Evolutionary conservation across 2,888 invertebrate genomes (phyloP).

Genomic region (Patella ulyssiponensis): DNA sequence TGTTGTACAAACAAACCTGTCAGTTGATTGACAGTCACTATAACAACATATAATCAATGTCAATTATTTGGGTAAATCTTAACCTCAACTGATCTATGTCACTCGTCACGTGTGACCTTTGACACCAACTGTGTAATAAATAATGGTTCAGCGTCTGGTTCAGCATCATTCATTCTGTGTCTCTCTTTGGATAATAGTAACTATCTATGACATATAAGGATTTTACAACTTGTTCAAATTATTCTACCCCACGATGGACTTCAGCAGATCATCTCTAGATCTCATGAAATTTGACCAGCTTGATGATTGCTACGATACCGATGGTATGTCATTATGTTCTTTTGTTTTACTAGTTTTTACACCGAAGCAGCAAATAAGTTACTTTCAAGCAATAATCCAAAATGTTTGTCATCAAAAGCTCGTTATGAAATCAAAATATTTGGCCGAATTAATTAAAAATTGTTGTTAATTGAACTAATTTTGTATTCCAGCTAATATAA

Average conservation of each 20-base stretch:
- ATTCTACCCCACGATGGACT: neutral
- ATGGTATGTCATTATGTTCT: neutral
- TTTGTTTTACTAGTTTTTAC: too few species aligned
- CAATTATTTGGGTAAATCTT: neutral
- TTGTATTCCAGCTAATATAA: neutral
- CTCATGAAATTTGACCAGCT: slow-evolving; percentile 2
- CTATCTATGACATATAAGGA: neutral
- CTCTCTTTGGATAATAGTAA: neutral
- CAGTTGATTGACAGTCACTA: too few species aligned
- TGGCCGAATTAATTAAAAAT: neutral
- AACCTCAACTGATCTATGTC: neutral
- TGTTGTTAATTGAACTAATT: neutral
- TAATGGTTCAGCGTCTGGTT: neutral
- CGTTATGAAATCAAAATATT: too few species aligned
- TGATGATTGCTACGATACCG: neutral
- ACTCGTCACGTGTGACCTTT: slow-evolving; percentile 2
- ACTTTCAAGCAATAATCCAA: too few species aligned
- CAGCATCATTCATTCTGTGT: neutral
- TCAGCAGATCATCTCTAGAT: neutral
- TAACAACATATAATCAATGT: slow-evolving; percentile 9
- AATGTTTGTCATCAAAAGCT: too few species aligned
- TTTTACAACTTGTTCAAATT: neutral
- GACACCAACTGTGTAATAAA: neutral
- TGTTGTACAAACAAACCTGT: too few species aligned
- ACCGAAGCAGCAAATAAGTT: too few species aligned